Percentiles rank a stretch among this genome's conserved stretches.
phyloP scores from a whole-genome alignment of 1,140 invertebrate genomes.

The Euschistus heros region DNA sequence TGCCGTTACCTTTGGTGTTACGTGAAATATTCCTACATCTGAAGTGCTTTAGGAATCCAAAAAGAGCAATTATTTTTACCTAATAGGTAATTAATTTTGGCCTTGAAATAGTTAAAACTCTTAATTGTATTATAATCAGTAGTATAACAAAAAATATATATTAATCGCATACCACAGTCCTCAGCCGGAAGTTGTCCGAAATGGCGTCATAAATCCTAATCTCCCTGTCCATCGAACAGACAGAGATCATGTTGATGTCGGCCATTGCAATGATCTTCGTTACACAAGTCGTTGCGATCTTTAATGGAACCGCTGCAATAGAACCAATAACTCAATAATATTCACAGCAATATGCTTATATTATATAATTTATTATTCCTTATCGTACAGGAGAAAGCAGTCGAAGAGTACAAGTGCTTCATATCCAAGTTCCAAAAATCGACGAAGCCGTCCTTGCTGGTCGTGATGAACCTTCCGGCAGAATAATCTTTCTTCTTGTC shows the following conservation, averaged over 20 bases:
- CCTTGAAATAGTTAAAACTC: too few species aligned
- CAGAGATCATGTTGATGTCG: slow-evolving; percentile 55
- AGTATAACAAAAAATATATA: too few species aligned
- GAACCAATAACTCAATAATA: too few species aligned
- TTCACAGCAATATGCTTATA: too few species aligned
- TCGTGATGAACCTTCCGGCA: background rate
- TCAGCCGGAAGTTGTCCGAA: slow-evolving; percentile 9
- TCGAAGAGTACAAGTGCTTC: background rate
- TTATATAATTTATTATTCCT: too few species aligned
- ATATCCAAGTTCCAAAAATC: background rate
- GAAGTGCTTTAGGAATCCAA: too few species aligned
- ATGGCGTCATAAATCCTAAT: slow-evolving; percentile 58
- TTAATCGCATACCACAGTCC: slow-evolving; percentile 9
- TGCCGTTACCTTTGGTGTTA: too few species aligned
- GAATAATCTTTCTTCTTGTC: background rate
- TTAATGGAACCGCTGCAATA: slow-evolving; percentile 36
- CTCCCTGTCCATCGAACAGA: slow-evolving; percentile 53
- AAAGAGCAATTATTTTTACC: too few species aligned
- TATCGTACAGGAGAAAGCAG: too few species aligned
- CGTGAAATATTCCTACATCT: too few species aligned
- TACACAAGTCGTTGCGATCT: slow-evolving; percentile 48
- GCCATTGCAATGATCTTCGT: slow-evolving; percentile 53
- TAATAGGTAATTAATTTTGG: too few species aligned
- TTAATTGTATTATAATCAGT: too few species aligned
- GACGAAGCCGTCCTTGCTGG: background rate